A percentile compares a stretch with the other conserved stretches of the same genome.
Evolutionary conservation across 2,888 invertebrate genomes (phyloP).

Genomic region (Hirtodrosophila cameraria): DNA sequence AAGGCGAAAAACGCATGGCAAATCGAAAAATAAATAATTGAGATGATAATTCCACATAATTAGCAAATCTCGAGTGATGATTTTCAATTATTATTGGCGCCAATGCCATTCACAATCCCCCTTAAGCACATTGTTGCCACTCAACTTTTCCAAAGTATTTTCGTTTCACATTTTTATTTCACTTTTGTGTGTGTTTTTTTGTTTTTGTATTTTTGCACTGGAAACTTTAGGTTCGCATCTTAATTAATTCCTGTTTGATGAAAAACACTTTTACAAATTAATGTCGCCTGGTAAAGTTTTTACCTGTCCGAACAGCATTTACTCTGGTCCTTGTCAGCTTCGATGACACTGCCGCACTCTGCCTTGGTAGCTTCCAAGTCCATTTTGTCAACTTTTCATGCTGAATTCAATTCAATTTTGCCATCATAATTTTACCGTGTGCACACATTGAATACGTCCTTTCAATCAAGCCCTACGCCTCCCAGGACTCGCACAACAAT

Average conservation of each 20-base stretch:
- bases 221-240: constrained; percentile 65
- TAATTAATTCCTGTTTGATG: constrained; percentile 84
- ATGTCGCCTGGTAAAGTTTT: constrained; percentile 70
- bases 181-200: neutral
- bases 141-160: constrained; percentile 36
- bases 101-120: neutral
- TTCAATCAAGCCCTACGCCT: constrained; percentile 72
- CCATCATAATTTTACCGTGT: constrained; percentile 67
- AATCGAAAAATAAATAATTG: constrained; percentile 79
- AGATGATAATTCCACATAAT: constrained; percentile 80
- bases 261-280: constrained; percentile 80
- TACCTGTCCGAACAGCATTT: constrained; percentile 59
- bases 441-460: constrained; percentile 76
- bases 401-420: constrained; percentile 54
- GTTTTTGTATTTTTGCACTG: neutral
- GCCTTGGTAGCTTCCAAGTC: constrained; percentile 40
- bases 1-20: constrained; percentile 53
- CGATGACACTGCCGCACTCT: constrained; percentile 31
- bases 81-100: constrained; percentile 72
- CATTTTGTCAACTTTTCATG: constrained; percentile 77
- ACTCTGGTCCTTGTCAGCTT: constrained; percentile 41
- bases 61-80: constrained; percentile 80
- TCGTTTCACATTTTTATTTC: constrained; percentile 20
- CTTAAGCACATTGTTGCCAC: neutral
- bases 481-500: constrained; percentile 50